phyloP scores from a whole-genome alignment of 2,888 invertebrate genomes.

The Odontomyia ornata region DNA sequence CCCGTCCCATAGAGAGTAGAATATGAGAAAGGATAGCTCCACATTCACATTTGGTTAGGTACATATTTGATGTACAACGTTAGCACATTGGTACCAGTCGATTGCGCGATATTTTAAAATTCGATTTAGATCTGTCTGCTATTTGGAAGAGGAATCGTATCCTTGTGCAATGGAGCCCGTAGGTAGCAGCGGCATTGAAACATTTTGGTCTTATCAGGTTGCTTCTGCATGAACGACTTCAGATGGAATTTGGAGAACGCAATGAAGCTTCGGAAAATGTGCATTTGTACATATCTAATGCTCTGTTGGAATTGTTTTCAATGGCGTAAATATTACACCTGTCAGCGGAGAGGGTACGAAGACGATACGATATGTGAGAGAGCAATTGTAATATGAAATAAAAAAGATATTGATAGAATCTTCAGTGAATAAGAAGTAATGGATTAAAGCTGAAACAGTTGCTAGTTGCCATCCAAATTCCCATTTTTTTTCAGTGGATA shows the following conservation, averaged over 20 bases:
- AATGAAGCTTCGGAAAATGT: background rate
- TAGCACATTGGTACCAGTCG: conserved; percentile 37
- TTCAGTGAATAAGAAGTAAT: no score
- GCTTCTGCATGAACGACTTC: conserved; percentile 48
- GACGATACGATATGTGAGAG: background rate
- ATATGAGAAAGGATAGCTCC: conserved; percentile 2
- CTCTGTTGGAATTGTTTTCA: background rate
- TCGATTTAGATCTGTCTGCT: conserved; percentile 46
- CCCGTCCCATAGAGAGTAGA: conserved; percentile 29
- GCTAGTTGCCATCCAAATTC: no score
- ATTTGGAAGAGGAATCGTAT: conserved; percentile 17
- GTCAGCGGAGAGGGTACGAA: background rate
- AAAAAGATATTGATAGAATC: no score
- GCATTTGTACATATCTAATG: background rate
- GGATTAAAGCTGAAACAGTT: no score
- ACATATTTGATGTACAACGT: conserved; percentile 32
- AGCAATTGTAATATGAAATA: no score
- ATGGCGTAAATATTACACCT: conserved; percentile 6
- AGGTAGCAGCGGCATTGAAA: conserved; percentile 18
- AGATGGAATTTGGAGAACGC: conserved; percentile 30
- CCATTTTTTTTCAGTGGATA: no score
- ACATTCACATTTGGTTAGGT: background rate
- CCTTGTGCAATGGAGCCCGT: background rate
- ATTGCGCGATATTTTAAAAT: conserved; percentile 48
- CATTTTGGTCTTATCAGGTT: conserved; percentile 49